These are phyloP conservation scores for Melanaphis sacchari DNA, from an alignment of 1,140 invertebrate genomes.

Conservation along the genomic window DNA sequence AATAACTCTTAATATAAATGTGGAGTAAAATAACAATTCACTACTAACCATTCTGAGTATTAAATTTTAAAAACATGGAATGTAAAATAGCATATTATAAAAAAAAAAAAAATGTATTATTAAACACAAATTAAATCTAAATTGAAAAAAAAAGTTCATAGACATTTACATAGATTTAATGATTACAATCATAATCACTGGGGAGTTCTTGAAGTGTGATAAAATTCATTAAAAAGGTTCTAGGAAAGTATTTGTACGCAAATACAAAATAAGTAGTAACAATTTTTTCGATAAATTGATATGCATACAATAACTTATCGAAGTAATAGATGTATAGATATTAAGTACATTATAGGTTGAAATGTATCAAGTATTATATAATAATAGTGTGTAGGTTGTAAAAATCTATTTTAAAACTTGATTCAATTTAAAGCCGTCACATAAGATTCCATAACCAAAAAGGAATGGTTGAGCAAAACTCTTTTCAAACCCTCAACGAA, in stretches of 20 bases:
- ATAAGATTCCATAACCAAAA: neutral
- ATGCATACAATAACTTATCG: neutral
- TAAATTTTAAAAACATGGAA: neutral
- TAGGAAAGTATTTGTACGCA: neutral
- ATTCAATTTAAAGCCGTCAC: neutral
- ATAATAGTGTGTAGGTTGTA: neutral
- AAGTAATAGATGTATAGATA: neutral
- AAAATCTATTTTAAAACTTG: neutral
- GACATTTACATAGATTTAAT: neutral
- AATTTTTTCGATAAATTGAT: slow-evolving; percentile 2
- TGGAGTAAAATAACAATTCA: neutral
- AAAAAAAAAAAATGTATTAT: neutral
- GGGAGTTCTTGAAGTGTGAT: neutral
- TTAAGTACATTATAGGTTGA: neutral
- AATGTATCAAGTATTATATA: neutral
- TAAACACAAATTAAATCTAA: neutral
- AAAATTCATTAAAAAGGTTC: neutral
- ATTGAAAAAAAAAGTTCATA: neutral
- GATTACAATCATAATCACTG: neutral
- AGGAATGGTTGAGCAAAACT: neutral
- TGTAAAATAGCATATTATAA: neutral
- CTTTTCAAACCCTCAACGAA: neutral
- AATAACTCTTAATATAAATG: neutral
- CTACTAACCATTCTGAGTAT: neutral
- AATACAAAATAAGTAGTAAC: neutral